Evolutionary conservation across 1,140 invertebrate genomes (phyloP), one percentile per base, ranked within the genome.

Genomic region (Globodera rostochiensis): DNA sequence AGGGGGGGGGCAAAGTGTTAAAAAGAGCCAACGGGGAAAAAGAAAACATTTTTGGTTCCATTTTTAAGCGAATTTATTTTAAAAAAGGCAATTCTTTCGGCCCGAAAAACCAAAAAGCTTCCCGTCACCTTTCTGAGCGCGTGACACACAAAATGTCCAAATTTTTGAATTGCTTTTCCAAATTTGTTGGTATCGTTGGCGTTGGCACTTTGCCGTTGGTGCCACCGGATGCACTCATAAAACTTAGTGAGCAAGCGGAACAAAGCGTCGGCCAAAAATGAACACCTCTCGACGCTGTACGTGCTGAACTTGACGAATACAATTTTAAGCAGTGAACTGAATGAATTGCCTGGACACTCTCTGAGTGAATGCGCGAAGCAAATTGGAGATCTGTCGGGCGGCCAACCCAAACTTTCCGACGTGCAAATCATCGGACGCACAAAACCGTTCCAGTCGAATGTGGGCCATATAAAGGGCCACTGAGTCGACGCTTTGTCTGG

Each of bases 171-270:
- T 57, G 57, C 73, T 25, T 7, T 36, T 50, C 73, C 50, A 46
- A 81, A 45, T n/a, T n/a, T 47, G 19, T 80, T 76, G 45, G 0
- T 21, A 7, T 83, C 71, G 6, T 25, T 25, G 4, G 7, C 21
- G 6, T 21, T 49, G 5, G 45, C 8, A n/a, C 13, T 25, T 21
- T 11, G n/a, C 13, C 25, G 46, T 15, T 1, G 21, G 46, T 25
- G 69, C 64, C 11, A 46, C n/a, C 45, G 19, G 3, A 74, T 50
- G 46, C 74, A 83, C 6, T 83, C 73, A n/a, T 84, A 13, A 76
- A 83, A 84, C 49, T 82, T 57, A 15, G 47, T 47, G 46, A 84
- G 83, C 36, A 83, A 49, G 46, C 74, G 49, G 75, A 57, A 83
- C 45, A 83, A 25, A 66, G 46, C 64, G 25, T 60, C 53, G 45